A percentile compares a stretch with the other conserved stretches of the same genome.
phyloP scores from a whole-genome alignment of 2,113 vertebrate species.

The Neopipo cinnamomea region DNA sequence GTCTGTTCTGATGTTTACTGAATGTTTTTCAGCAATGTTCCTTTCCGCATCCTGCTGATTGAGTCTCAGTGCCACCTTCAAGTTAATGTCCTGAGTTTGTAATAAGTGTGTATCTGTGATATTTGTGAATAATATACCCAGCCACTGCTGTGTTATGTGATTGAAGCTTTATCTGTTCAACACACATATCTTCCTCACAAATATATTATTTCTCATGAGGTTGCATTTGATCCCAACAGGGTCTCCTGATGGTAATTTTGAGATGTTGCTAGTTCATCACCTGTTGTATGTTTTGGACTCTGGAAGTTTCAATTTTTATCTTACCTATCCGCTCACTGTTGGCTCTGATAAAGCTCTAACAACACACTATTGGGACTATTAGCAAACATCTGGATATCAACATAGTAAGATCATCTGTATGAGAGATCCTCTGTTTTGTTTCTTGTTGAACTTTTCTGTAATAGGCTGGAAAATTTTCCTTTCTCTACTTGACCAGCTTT shows the following conservation, averaged over 20 bases:
- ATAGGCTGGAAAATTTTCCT: constrained; percentile 39
- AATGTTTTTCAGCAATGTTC: constrained; percentile 21
- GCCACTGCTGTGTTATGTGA: constrained; percentile 20
- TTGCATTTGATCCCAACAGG: constrained; percentile 26
- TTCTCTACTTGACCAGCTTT: constrained; percentile 56
- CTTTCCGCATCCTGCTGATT: constrained; percentile 22
- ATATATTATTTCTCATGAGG: constrained; percentile 11
- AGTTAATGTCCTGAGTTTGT: constrained; percentile 31
- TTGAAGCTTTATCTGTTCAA: constrained; percentile 51
- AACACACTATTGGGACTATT: not conserved
- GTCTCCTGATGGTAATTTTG: not conserved
- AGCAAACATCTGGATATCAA: not conserved
- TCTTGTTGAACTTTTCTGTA: constrained; percentile 24
- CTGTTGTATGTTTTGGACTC: not conserved
- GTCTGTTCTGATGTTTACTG: constrained; percentile 42
- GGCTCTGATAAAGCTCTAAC: not conserved
- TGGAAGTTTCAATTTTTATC: not conserved
- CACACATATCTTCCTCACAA: constrained; percentile 4
- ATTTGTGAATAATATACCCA: constrained; percentile 5
- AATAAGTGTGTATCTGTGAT: constrained; percentile 2
- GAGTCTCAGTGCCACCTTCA: not conserved
- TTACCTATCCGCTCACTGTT: not conserved
- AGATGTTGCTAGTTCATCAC: not conserved
- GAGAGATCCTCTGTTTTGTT: not conserved
- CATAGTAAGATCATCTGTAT: not conserved